phyloP scores from a whole-genome alignment of 2,888 invertebrate species.

The Ornithoptera alexandrae region DNA sequence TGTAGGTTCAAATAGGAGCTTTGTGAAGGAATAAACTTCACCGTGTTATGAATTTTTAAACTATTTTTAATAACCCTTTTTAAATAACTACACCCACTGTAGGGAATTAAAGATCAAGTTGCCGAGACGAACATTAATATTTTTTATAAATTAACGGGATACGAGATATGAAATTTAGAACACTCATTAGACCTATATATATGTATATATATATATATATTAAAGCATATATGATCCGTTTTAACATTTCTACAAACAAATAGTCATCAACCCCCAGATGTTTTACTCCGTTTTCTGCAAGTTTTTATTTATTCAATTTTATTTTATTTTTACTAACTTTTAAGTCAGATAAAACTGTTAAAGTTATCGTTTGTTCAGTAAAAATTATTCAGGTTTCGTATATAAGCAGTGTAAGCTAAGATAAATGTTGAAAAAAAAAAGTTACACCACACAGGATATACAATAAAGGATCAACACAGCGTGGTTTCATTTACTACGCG shows the following conservation, averaged over 20 bases:
- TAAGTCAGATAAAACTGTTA: too few relatives aligned
- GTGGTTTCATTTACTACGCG: too few relatives aligned
- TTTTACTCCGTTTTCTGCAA: too few relatives aligned
- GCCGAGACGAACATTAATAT: not conserved
- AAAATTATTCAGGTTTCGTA: too few relatives aligned
- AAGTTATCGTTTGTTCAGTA: too few relatives aligned
- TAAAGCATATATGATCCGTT: not conserved
- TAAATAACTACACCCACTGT: not conserved
- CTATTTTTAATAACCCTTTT: slow-evolving; percentile 1
- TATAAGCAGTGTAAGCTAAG: too few relatives aligned
- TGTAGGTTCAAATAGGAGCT: slow-evolving; percentile 15
- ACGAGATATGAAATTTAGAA: not conserved
- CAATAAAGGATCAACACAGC: not conserved
- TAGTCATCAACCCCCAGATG: too few relatives aligned
- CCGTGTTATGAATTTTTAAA: slow-evolving; percentile 7
- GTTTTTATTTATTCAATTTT: too few relatives aligned
- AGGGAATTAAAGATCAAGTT: not conserved
- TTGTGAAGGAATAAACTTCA: slow-evolving; percentile 10
- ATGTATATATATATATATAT: not conserved
- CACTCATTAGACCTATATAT: not conserved
- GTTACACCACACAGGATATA: not conserved
- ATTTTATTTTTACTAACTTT: too few relatives aligned
- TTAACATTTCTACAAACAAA: too few relatives aligned
- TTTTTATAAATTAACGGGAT: not conserved
- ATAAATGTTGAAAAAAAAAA: not conserved